Base-by-base conservation (phyloP, 2,113 vertebrate genomes). In the Corythaeola cristata region DNA sequence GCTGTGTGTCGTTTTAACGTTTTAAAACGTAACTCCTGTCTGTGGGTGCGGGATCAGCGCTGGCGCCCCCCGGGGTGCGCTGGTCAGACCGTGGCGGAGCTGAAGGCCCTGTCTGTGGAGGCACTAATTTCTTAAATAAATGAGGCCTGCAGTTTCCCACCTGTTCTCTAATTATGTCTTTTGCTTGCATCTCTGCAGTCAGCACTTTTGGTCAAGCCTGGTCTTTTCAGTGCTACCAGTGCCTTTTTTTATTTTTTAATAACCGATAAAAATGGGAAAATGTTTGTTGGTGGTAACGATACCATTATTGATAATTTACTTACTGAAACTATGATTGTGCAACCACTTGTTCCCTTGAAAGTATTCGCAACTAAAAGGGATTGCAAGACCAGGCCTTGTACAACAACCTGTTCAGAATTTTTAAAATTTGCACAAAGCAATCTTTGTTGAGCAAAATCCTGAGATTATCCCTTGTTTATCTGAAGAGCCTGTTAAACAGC, bases 391-490 rank as follows among this genome's bases (percentile, higher is more conserved):
- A 59, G 76, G 60, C 24, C 64, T 47, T n/a, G 8, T 32, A 81
- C 69, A 86, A 33, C 79, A 86, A 78, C 85, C 85, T 86, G 35
- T 64, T 89, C 44, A 89, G 84, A 87, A 88, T 75, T 91, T 74
- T 63, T 19, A 3, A 83, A 84, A 73, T 90, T 91, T 74, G 24
- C 88, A 95, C 92, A 85, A 92, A 95, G 92, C 56, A 30, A 81
- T 63, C 85, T 90, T 90, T 95, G 93, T 96, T 24, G 49, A 64
- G 64, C 30, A 75, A 80, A 97, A 94, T 81, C 90, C 93, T 21
- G 60, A 91, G 90, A 86, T 97, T 94, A 93, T 80, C 92, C 95
- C 85, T 53, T 95, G 79, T 95, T 92, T 95, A 67, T 93, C 89
- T 80, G 93, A 83, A 86, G 92, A 75, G 90, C 64, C 85, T 88